phyloP scores from a whole-genome alignment of 2,113 vertebrate species.

The Oryzias curvinotus region DNA sequence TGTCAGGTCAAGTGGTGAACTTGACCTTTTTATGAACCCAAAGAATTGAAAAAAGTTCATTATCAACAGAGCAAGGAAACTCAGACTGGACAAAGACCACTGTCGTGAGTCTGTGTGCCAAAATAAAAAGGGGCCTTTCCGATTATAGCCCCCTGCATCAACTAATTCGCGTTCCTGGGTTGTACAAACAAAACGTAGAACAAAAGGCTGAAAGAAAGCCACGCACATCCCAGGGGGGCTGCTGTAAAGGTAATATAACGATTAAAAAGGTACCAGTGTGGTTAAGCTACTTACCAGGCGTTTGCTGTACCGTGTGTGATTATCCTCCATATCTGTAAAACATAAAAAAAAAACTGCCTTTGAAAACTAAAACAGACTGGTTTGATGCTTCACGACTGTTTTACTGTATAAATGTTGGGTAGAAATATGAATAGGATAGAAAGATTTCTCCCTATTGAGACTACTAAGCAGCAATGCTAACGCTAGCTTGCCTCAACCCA shows the following conservation, averaged over 20 bases:
- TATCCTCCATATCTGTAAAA: slow-evolving; percentile 79
- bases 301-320: slow-evolving; percentile 92
- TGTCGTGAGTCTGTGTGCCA: no score
- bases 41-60: slow-evolving; percentile 51
- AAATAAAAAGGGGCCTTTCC: no score
- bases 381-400: background rate
- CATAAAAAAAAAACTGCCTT: slow-evolving; percentile 7
- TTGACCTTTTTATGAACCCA: slow-evolving; percentile 65
- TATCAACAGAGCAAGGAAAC: background rate
- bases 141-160: no score
- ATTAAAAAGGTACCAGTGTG: slow-evolving; percentile 5
- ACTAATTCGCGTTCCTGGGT: no score
- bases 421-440: background rate
- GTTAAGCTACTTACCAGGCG: slow-evolving; percentile 86
- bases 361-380: background rate
- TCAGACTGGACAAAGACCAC: background rate
- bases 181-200: no score
- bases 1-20: slow-evolving; percentile 44
- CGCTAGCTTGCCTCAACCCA: slow-evolving; percentile 33
- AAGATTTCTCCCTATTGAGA: slow-evolving; percentile 11
- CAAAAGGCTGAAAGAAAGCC: background rate
- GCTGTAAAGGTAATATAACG: slow-evolving; percentile 20
- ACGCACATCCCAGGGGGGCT: background rate
- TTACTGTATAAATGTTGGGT: background rate
- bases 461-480: slow-evolving; percentile 24